A percentile compares a stretch with the other conserved stretches of the same genome.
Conservation (phyloP, 2,888 invertebrate species). For the Erpobdella octoculata region DNA sequence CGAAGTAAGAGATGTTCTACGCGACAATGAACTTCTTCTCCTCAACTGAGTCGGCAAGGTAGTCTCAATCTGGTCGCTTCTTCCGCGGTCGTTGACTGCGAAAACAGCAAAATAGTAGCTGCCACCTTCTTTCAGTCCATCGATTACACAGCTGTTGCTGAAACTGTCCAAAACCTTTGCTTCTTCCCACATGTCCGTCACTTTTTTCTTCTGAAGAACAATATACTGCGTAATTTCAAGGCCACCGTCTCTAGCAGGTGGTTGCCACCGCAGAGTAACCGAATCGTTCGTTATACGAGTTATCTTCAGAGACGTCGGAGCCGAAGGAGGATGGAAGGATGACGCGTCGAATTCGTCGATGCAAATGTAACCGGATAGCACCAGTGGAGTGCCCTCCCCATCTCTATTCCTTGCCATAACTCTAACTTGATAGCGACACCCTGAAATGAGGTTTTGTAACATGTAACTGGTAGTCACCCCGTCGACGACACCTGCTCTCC, state of each 20-base stretch:
- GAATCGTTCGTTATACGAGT: slow-evolving; percentile 46
- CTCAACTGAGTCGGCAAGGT: slow-evolving; percentile 40
- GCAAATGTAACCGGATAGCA: slow-evolving; percentile 31
- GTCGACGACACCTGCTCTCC: slow-evolving; percentile 71
- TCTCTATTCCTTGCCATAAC: slow-evolving; percentile 44
- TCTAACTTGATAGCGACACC: slow-evolving; percentile 49
- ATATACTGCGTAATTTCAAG: slow-evolving; percentile 47
- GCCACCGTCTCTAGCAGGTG: slow-evolving; percentile 52
- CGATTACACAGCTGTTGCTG: slow-evolving; percentile 32
- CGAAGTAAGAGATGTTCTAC: slow-evolving; percentile 36
- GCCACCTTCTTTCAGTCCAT: slow-evolving; percentile 55
- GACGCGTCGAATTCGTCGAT: background rate
- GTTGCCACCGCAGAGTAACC: slow-evolving; percentile 49
- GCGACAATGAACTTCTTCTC: slow-evolving; percentile 38
- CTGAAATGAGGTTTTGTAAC: slow-evolving; percentile 37
- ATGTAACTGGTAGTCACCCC: slow-evolving; percentile 32
- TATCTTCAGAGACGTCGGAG: slow-evolving; percentile 53
- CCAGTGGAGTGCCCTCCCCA: slow-evolving; percentile 37
- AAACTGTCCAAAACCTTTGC: slow-evolving; percentile 27
- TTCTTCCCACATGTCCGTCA: slow-evolving; percentile 76
- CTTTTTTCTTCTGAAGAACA: slow-evolving; percentile 40
- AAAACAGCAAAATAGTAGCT: slow-evolving; percentile 78
- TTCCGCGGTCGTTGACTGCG: slow-evolving; percentile 75
- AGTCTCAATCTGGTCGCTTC: slow-evolving; percentile 62
- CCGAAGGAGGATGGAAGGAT: slow-evolving; percentile 40